phyloP scores from a whole-genome alignment of 2,888 invertebrate species.

The Seladonia tumulorum region DNA sequence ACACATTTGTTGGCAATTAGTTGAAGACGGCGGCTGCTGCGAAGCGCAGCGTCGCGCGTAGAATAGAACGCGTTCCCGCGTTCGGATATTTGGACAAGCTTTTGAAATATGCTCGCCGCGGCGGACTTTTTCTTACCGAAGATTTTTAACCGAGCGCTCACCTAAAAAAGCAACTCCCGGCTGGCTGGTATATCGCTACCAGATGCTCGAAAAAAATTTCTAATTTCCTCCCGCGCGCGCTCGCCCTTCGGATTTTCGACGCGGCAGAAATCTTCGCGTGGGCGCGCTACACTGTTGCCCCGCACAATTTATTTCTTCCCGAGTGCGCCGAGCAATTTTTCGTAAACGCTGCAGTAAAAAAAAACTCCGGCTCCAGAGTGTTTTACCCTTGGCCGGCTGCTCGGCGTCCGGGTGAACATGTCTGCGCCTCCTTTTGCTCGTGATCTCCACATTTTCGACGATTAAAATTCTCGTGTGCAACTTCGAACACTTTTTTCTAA shows the following conservation, averaged over 20 bases:
- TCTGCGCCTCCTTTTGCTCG: not conserved
- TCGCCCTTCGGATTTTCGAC: not conserved
- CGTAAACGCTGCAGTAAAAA: not conserved
- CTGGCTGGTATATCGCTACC: constrained; percentile 51
- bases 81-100: constrained; percentile 45
- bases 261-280: constrained; percentile 34
- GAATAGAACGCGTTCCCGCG: constrained; percentile 10
- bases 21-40: not conserved
- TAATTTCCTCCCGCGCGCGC: constrained; percentile 13
- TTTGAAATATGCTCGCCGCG: constrained; percentile 40
- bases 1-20: constrained; percentile 28
- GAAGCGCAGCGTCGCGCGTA: not conserved
- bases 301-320: constrained; percentile 19
- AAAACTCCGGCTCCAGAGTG: not conserved
- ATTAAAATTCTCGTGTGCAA: not conserved
- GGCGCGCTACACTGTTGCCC: not conserved
- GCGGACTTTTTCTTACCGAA: not conserved
- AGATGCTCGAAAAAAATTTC: constrained; percentile 61
- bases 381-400: not conserved
- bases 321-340: not conserved
- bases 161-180: constrained; percentile 45
- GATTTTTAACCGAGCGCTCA: constrained; percentile 29
- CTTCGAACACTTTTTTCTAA: too few relatives aligned
- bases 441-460: not conserved
- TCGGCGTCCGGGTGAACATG: not conserved